Evolutionary conservation across 1,140 invertebrate genomes (phyloP).

Genomic region (Leguminivora glycinivorella): DNA sequence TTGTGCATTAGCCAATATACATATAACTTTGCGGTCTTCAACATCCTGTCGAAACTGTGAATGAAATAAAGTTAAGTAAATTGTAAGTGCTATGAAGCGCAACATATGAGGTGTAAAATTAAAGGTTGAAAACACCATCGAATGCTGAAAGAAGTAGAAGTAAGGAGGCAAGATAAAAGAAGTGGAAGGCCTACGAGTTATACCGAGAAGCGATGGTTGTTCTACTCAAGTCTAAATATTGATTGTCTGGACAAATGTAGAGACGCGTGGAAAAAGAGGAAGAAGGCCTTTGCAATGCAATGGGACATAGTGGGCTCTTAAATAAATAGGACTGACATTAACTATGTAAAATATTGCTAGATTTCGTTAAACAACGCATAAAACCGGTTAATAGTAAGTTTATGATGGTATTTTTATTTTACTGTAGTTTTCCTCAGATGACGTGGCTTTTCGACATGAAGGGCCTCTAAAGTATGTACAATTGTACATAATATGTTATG

Average conservation of each 20-base stretch:
- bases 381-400: not conserved
- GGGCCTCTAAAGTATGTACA: constrained; percentile 1
- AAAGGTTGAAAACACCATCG: no score
- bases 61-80: not conserved
- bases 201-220: no score
- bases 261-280: no score
- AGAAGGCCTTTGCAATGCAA: no score
- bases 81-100: no score
- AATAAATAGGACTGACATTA: no score
- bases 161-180: no score
- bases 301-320: no score
- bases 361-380: not conserved
- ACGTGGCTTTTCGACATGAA: not conserved
- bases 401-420: not conserved
- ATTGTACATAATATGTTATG: constrained; percentile 10
- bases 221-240: no score
- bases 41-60: not conserved
- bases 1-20: not conserved
- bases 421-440: not conserved
- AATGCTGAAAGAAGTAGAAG: no score
- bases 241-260: no score
- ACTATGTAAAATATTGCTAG: not conserved
- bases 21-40: constrained; percentile 8
- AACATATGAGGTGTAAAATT: not conserved
- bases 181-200: no score